Conservation (phyloP, 2,888 invertebrate genomes). For the Synanthedon andrenaeformis region DNA sequence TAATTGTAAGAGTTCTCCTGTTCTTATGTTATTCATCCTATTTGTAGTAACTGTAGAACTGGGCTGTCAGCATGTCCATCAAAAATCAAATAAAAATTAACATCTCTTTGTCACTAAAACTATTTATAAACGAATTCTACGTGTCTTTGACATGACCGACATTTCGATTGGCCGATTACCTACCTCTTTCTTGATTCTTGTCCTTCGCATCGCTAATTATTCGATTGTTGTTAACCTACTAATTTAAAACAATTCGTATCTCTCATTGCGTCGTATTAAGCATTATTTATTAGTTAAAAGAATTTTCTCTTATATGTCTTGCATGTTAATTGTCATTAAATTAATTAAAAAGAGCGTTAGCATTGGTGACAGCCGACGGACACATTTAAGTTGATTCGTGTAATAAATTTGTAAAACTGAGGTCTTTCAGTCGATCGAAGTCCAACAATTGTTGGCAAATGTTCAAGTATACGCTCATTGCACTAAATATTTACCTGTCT, state of each 20-base stretch:
- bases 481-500: slow-evolving; percentile 61
- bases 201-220: slow-evolving; percentile 57
- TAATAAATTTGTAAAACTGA: slow-evolving; percentile 5
- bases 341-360: background rate
- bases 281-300: slow-evolving; percentile 22
- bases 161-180: slow-evolving; percentile 44
- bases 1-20: too few relatives aligned
- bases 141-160: too few relatives aligned
- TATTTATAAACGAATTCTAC: too few relatives aligned
- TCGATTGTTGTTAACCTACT: slow-evolving; percentile 58
- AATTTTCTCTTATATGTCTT: slow-evolving; percentile 31
- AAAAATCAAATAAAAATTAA: too few relatives aligned
- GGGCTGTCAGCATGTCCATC: too few relatives aligned
- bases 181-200: slow-evolving; percentile 57
- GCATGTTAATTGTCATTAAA: slow-evolving; percentile 22
- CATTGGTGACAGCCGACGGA: background rate
- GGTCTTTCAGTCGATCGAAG: slow-evolving; percentile 50
- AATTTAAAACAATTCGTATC: slow-evolving; percentile 61
- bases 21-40: too few relatives aligned
- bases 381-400: background rate
- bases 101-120: too few relatives aligned
- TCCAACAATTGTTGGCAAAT: slow-evolving; percentile 58
- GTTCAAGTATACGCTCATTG: slow-evolving; percentile 52
- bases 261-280: slow-evolving; percentile 39
- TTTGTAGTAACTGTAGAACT: too few relatives aligned